Evolutionary conservation across 2,797 vertebrate species (phyloP), one percentile per base, ranked within the genome.

Genomic region (Psittacula derbiana): DNA sequence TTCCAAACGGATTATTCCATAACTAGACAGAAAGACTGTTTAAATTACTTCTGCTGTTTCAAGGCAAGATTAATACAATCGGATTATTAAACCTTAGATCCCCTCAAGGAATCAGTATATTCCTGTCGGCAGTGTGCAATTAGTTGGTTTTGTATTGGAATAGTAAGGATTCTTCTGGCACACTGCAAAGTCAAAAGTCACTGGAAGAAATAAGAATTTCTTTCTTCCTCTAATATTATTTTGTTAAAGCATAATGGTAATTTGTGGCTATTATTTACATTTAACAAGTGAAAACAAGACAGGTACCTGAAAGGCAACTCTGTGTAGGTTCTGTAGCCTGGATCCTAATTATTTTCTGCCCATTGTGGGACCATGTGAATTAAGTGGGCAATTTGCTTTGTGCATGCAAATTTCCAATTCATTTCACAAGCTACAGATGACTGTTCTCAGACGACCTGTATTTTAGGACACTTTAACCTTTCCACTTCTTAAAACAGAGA

Each of bases 1-100:
- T 98, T 98, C 95, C 92, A 95, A 97, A 93, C 74, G 94, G 92
- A 96, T 97, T 97, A 88, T 93, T 97, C 94, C 96, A 72, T 52
- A 96, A 96, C 74, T 88, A 94, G 92, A 80, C 43, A 70, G 92
- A 92, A 93, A 94, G 85, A 91, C 53, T 55, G 21, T 27, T 95
- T 69, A 95, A 96, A 95, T 94, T 70, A 95, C 93, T 97, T 81
- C 91, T 93, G 75, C 75, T 78, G 87, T 93, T 96, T 87, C 95
- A 85, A 94, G 52, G 83, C 79, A 90, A 80, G 84, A 97, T 92
- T 88, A 96, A 97, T 76, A 73, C 76, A 93, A 95, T n/a, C 1
- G 4, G 90, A 96, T 96, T 90, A 88, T 80, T 36, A 36, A 36
- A 97, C 94, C 28, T 33, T 55, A 49, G 25, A 75, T 14, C 73